phyloP scores from a whole-genome alignment of 2,113 vertebrate species.

The Poeciliopsis retropinna region DNA sequence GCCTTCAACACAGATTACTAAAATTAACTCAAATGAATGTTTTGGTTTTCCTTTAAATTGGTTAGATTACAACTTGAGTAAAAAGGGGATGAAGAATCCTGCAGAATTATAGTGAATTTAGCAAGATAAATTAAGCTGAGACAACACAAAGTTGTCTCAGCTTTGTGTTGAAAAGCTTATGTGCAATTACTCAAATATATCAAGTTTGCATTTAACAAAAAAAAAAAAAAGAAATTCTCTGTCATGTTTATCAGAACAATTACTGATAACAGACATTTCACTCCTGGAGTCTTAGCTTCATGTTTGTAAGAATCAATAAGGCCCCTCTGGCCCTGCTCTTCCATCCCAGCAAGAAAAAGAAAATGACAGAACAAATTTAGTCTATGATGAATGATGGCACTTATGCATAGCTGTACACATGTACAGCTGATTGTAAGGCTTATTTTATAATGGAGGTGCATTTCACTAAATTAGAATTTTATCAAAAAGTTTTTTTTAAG shows the following conservation, averaged over 20 bases:
- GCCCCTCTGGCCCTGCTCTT: constrained; percentile 59
- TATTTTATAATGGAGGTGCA: constrained; percentile 27
- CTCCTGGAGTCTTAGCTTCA: constrained; percentile 65
- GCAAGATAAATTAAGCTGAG: not conserved
- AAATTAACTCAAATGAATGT: not conserved
- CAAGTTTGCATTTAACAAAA: not conserved
- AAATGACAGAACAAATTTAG: constrained; percentile 75
- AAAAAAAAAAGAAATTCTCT: constrained; percentile 1
- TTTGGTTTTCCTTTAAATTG: not conserved
- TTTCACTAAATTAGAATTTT: too few relatives aligned
- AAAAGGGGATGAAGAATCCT: not conserved
- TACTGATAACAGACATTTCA: constrained; percentile 77
- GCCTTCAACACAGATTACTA: not conserved
- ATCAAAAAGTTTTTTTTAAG: too few relatives aligned
- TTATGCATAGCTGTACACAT: constrained; percentile 62
- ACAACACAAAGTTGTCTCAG: not conserved
- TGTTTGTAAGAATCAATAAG: constrained; percentile 79
- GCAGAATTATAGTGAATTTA: not conserved
- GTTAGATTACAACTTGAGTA: not conserved
- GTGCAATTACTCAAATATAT: not conserved
- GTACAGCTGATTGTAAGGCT: constrained; percentile 56
- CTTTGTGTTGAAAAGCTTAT: not conserved
- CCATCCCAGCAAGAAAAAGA: constrained; percentile 48
- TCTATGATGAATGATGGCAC: constrained; percentile 70
- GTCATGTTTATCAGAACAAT: constrained; percentile 82